Evolutionary conservation across 2,113 vertebrate species (phyloP).

Genomic region (Camelus dromedarius): DNA sequence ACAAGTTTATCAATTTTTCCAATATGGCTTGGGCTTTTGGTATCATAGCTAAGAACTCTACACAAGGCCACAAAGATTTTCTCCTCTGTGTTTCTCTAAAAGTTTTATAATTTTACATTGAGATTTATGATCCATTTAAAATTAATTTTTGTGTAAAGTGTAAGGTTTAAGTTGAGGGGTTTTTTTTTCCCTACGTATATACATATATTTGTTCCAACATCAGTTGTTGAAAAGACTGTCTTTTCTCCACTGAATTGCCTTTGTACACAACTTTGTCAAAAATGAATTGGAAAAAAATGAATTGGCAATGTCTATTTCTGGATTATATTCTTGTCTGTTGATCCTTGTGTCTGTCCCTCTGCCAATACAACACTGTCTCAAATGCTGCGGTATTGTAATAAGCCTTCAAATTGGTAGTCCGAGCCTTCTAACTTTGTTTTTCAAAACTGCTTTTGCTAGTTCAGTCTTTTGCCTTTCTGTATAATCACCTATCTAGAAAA

Average conservation of each 20-base stretch:
- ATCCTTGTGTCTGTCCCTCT: not conserved
- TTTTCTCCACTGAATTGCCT: not conserved
- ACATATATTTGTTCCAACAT: not conserved
- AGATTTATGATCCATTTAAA: not conserved
- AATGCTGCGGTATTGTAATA: not conserved
- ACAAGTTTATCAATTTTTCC: not conserved
- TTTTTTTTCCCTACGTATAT: not conserved
- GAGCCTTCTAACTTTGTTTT: not conserved
- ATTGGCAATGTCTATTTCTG: not conserved
- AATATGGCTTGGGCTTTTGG: not conserved
- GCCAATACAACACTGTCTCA: not conserved
- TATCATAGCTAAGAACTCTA: conserved; percentile 1
- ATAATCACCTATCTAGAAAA: not conserved
- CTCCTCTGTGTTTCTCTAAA: not conserved
- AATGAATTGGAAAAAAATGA: not conserved
- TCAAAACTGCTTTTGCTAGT: not conserved
- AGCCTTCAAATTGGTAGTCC: not conserved
- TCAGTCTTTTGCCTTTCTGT: not conserved
- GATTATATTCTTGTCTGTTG: not conserved
- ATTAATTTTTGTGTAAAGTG: not conserved
- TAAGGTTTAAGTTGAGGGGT: not conserved
- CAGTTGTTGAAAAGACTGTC: not conserved
- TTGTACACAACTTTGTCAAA: not conserved
- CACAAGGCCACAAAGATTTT: not conserved
- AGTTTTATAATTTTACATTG: not conserved